These are phyloP conservation scores for Melanostigma gelatinosum DNA, from an alignment of 2,113 vertebrate genomes.

Conservation along the genomic window DNA sequence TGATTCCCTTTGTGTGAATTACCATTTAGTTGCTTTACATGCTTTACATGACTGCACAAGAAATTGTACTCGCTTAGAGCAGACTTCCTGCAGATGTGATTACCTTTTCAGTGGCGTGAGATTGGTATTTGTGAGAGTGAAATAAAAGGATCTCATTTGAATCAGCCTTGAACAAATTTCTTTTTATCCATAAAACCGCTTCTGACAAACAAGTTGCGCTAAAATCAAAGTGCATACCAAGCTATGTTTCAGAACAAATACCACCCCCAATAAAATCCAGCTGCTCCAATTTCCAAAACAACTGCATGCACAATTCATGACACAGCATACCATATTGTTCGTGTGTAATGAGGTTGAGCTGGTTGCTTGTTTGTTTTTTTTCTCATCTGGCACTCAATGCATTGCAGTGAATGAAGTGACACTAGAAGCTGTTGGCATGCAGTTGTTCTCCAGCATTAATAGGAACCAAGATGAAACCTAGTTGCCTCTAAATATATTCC, in stretches of 20 bases:
- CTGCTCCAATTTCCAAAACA: conserved; percentile 50
- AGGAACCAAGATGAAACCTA: conserved; percentile 38
- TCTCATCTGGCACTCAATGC: conserved; percentile 43
- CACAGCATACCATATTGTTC: conserved; percentile 57
- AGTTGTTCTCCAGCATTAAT: conserved; percentile 17
- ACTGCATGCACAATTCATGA: conserved; percentile 56
- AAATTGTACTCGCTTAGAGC: conserved; percentile 46
- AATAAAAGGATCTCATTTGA: conserved; percentile 66
- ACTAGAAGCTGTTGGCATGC: conserved; percentile 36
- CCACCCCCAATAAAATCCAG: conserved; percentile 29
- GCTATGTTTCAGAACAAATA: conserved; percentile 67
- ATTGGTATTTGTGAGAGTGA: conserved; percentile 66
- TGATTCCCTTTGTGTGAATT: conserved; percentile 62
- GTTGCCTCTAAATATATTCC: conserved; percentile 54
- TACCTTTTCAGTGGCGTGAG: conserved; percentile 69
- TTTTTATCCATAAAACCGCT: conserved; percentile 31
- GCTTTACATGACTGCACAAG: conserved; percentile 53
- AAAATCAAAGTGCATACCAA: conserved; percentile 63
- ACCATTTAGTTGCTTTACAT: conserved; percentile 65
- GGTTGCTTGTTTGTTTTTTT: conserved; percentile 19
- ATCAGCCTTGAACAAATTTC: conserved; percentile 62
- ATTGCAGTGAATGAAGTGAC: conserved; percentile 40
- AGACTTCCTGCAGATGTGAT: conserved; percentile 72
- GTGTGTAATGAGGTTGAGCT: conserved; percentile 53
- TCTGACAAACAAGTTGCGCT: conserved; percentile 67